Conservation (phyloP, 2,888 invertebrate species). For the Agapetus fuscipes region DNA sequence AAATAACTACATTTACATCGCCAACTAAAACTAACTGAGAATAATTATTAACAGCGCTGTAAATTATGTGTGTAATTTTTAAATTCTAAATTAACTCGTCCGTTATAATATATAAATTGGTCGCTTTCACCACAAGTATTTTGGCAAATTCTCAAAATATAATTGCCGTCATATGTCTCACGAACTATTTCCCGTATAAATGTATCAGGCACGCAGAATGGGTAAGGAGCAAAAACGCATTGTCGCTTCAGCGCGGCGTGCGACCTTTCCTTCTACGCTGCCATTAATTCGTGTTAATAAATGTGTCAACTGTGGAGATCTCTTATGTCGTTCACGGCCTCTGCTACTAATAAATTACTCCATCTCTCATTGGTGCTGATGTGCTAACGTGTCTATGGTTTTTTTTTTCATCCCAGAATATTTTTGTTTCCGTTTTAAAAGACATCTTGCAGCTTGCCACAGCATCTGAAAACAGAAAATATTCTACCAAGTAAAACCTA, state of each 20-base stretch:
- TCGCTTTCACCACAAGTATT: neutral
- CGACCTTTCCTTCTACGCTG: conserved; percentile 12
- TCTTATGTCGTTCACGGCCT: conserved; percentile 1
- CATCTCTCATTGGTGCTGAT: neutral
- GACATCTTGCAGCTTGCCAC: no score
- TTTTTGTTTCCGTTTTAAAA: no score
- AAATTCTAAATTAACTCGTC: neutral
- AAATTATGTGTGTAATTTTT: neutral
- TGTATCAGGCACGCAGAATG: neutral
- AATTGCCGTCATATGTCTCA: neutral
- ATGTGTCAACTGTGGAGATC: conserved; percentile 11
- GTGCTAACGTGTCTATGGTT: no score
- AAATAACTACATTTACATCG: neutral
- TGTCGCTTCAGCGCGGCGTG: conserved; percentile 1
- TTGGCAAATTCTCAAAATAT: conserved; percentile 3
- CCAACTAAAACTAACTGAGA: no score
- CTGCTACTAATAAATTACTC: neutral
- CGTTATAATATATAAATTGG: neutral
- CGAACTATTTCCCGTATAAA: neutral
- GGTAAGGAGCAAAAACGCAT: neutral
- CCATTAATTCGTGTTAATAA: conserved; percentile 18
- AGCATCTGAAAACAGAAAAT: neutral
- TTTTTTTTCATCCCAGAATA: no score
- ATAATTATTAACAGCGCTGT: no score
- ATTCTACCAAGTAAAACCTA: no score